Base-by-base conservation (phyloP, 2,113 vertebrate species). In the Cyrtonyx montezumae region DNA sequence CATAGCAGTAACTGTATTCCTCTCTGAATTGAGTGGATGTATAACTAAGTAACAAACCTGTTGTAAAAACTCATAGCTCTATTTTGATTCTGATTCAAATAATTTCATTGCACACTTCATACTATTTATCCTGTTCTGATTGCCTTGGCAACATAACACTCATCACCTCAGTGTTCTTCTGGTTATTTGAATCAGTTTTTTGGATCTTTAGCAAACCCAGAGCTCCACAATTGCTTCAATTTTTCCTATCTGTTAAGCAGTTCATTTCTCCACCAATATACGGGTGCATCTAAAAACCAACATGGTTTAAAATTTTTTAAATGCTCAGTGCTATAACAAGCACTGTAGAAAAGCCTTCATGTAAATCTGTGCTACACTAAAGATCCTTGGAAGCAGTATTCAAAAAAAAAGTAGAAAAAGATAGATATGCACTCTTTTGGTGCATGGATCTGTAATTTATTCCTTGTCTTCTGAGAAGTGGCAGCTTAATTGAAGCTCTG, bases 401-500 rank as follows among this genome's bases (percentile, higher is more conserved):
- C 32, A 91, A 67, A 82, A 73, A 18, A 55, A 55, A 73, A 48
- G 36, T 23, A 88, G 49, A 34, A 69, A 82, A 65, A 89, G 45
- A 74, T 51, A 66, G 37, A 87, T 87, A 79, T 84, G 87, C 91
- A 91, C 73, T 87, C 34, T 67, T 85, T 45, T 36, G 79, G 74
- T 82, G 26, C 71, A 78, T 87, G 51, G 8, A 82, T 91, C 55
- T 77, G 8, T 69, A 79, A 79, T 51, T 89, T 84, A 61, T 1
- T 9, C 51, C 69, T 89, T 59, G 6, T 68, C 28, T 95, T 93
- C 84, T 89, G 63, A 74, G 61, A 92, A 74, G 13, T 79, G 89
- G 89, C 81, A 79, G 2, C 46, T 89, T 95, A 93, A 93, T 92
- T 96, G 91, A 93, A 96, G 91, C 32, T 70, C 67, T 96, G 87